These are phyloP conservation scores for Mohoua ochrocephala DNA, from an alignment of 2,113 vertebrate species.

Conservation along the genomic window DNA sequence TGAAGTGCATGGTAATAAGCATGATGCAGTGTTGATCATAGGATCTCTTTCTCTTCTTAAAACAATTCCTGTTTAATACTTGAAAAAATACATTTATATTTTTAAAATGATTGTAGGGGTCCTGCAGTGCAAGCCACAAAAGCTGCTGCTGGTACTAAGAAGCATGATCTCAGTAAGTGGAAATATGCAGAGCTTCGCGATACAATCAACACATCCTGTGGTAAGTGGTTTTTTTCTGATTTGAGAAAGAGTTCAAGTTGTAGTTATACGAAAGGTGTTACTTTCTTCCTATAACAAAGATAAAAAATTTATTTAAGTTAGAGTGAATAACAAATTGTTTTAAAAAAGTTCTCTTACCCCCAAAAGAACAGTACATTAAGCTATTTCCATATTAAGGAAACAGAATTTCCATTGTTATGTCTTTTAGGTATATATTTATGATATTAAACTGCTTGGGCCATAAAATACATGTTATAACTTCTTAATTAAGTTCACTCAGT, in stretches of 20 bases:
- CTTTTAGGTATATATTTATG: neutral
- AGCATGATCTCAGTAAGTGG: slow-evolving; percentile 96
- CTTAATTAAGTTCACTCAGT: neutral
- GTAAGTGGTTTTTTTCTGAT: slow-evolving; percentile 51
- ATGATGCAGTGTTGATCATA: rapidly evolving
- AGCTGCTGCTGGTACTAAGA: slow-evolving; percentile 84
- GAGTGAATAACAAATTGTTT: neutral
- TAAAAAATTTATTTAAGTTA: neutral
- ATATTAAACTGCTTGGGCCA: neutral
- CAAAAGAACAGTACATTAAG: neutral
- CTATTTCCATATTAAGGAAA: neutral
- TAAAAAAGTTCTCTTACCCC: neutral
- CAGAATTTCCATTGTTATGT: neutral
- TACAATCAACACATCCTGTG: slow-evolving; percentile 97
- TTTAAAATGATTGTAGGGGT: slow-evolving; percentile 70
- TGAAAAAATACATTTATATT: neutral
- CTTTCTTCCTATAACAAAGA: neutral
- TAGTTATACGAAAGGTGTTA: neutral
- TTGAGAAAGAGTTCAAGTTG: neutral
- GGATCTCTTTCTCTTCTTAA: neutral
- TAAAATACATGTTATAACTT: neutral
- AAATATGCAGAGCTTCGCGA: slow-evolving; percentile 96
- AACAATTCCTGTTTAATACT: neutral
- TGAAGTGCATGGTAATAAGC: neutral
- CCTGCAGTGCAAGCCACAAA: slow-evolving; percentile 88